Percentiles rank a stretch among this genome's conserved stretches.
Conservation (phyloP, 2,888 invertebrate genomes). For the Lacanobia wlatinum region DNA sequence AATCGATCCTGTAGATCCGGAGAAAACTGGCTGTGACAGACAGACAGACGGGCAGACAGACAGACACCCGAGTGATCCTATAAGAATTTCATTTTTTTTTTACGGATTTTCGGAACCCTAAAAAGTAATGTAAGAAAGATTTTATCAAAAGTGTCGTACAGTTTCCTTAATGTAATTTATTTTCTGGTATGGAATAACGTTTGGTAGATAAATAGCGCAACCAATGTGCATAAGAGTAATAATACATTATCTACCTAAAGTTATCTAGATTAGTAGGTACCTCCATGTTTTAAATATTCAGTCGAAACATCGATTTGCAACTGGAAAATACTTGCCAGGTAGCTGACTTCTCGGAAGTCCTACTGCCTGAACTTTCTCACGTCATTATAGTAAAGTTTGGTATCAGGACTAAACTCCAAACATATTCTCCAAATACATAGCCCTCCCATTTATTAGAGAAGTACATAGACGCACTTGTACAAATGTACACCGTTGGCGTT, state of each 20-base stretch:
- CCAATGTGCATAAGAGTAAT: not conserved
- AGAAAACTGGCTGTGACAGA: too few species aligned
- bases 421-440: not conserved
- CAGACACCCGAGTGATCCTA: too few species aligned
- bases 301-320: too few species aligned
- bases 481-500: constrained; percentile 21
- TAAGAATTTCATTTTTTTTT: too few species aligned
- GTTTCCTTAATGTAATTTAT: not conserved
- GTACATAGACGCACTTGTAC: constrained; percentile 23
- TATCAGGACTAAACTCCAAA: not conserved
- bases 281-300: too few species aligned
- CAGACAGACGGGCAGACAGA: too few species aligned
- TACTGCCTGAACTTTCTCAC: not conserved
- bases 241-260: too few species aligned
- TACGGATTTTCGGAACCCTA: too few species aligned
- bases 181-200: not conserved
- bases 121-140: too few species aligned
- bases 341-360: not conserved
- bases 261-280: too few species aligned
- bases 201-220: not conserved
- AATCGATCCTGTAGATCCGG: too few species aligned
- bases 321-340: not conserved
- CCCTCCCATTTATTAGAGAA: constrained; percentile 16
- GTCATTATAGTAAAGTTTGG: not conserved
- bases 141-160: not conserved